Evolutionary conservation across 2,113 vertebrate genomes (phyloP).

Genomic region (Vireo altiloquus): DNA sequence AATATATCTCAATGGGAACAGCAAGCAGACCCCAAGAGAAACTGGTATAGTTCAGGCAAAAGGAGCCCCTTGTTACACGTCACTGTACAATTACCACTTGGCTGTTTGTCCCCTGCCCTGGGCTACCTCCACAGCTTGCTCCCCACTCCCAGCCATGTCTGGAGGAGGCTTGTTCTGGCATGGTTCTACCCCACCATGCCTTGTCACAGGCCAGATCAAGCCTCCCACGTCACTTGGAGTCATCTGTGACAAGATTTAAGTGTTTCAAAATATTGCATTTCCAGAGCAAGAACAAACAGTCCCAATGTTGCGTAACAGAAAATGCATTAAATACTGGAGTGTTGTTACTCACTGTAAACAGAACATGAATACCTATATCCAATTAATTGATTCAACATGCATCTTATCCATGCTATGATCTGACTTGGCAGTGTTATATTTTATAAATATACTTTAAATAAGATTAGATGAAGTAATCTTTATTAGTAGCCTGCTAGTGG

Average conservation of each 20-base stretch:
- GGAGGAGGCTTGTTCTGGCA: neutral
- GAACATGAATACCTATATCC: conserved; percentile 47
- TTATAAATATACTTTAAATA: conserved; percentile 51
- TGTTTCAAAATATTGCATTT: conserved; percentile 62
- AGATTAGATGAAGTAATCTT: conserved; percentile 62
- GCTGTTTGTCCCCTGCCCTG: neutral
- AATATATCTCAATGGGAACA: neutral
- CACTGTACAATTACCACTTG: neutral
- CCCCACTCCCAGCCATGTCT: fast-evolving
- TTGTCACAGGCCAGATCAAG: neutral
- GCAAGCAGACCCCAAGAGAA: conserved; percentile 6
- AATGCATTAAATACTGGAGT: conserved; percentile 47
- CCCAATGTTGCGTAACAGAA: conserved; percentile 17
- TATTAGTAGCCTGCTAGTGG: conserved; percentile 44
- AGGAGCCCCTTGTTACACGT: neutral
- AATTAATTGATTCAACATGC: conserved; percentile 53
- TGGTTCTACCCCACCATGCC: neutral
- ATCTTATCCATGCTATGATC: conserved; percentile 15
- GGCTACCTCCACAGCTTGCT: neutral
- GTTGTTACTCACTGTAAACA: conserved; percentile 49
- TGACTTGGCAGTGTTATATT: conserved; percentile 52
- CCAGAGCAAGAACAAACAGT: conserved; percentile 61
- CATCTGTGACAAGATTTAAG: conserved; percentile 59
- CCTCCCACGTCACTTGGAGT: conserved; percentile 47
- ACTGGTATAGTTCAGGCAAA: neutral